Evolutionary conservation across 2,113 vertebrate species (phyloP).

Genomic region (Rhea americana): DNA sequence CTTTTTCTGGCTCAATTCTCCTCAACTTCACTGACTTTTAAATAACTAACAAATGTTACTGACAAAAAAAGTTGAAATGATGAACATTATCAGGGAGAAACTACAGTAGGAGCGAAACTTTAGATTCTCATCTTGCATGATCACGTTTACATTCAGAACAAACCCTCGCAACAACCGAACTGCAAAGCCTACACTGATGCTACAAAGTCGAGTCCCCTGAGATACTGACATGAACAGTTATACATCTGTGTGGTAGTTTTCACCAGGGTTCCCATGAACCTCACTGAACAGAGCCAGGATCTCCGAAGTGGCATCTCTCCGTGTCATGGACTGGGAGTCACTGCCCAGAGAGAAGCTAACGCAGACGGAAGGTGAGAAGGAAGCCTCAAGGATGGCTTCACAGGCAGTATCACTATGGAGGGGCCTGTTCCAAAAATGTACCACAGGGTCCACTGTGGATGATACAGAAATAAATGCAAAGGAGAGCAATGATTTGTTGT

Average conservation of each 20-base stretch:
- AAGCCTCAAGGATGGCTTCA: background rate
- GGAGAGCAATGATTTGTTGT: background rate
- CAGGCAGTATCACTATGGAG: background rate
- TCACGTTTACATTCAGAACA: background rate
- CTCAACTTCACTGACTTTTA: background rate
- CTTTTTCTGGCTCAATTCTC: background rate
- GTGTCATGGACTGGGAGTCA: background rate
- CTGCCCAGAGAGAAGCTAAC: background rate
- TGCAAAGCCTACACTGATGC: accelerated
- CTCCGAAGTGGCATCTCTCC: background rate
- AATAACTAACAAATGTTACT: background rate
- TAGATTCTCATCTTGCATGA: background rate
- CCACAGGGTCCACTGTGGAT: background rate
- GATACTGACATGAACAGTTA: background rate
- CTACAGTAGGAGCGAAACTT: background rate
- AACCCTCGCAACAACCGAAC: background rate
- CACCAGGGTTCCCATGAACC: background rate
- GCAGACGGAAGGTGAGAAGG: background rate
- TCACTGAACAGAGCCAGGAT: background rate
- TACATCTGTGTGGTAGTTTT: background rate
- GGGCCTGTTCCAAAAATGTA: background rate
- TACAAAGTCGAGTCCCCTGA: accelerated
- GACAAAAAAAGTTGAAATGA: background rate
- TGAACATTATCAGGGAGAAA: background rate
- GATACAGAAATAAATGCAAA: background rate